Conservation (phyloP, 2,113 vertebrate species). For the Rhadina sibilatrix region DNA sequence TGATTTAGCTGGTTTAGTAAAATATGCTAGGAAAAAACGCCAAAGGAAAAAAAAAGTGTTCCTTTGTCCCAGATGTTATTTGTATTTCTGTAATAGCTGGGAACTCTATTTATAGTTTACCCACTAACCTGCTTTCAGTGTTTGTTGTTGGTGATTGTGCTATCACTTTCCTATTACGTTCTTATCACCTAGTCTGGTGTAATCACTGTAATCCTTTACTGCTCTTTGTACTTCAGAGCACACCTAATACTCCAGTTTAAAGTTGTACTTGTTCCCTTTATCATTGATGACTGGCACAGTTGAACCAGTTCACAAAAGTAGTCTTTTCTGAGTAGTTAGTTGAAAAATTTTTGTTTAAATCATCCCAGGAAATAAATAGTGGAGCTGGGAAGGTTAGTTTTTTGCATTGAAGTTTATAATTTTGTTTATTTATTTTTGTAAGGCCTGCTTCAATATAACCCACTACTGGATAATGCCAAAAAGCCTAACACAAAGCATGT, state of each 20-base stretch:
- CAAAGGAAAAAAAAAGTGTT: background rate
- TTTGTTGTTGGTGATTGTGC: background rate
- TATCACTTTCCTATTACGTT: background rate
- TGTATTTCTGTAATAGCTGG: background rate
- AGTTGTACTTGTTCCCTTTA: background rate
- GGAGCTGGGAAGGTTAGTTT: background rate
- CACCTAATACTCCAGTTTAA: background rate
- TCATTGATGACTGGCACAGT: background rate
- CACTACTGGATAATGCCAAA: background rate
- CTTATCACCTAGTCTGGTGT: background rate
- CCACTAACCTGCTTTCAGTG: background rate
- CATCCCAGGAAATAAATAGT: background rate
- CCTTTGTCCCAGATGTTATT: background rate
- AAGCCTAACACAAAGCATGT: fast-evolving
- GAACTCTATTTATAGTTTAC: background rate
- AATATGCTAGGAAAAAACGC: background rate
- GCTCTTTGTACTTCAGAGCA: background rate
- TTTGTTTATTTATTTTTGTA: background rate
- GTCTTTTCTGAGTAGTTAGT: background rate
- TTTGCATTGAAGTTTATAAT: background rate
- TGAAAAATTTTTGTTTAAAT: background rate
- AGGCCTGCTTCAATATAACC: background rate
- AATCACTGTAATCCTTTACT: background rate
- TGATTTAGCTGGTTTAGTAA: background rate
- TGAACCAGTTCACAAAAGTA: background rate